Percentiles rank a stretch among this genome's conserved stretches.
These are phyloP conservation scores for Equus przewalskii DNA, from an alignment of 2,113 vertebrate genomes.

Conservation along the genomic window DNA sequence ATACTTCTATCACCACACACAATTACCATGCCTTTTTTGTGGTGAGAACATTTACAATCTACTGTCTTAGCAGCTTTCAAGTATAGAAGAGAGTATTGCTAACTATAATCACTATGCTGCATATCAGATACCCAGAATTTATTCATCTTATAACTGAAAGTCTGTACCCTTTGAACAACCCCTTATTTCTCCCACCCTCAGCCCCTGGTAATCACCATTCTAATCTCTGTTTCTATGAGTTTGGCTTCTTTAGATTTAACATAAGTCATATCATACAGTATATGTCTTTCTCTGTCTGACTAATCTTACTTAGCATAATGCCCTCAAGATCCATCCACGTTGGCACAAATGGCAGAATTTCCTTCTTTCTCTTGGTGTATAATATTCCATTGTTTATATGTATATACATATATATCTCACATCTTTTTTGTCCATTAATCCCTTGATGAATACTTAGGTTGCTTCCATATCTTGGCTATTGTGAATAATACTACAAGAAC, in stretches of 20 bases:
- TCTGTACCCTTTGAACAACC: background rate
- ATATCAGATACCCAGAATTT: background rate
- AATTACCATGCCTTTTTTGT: background rate
- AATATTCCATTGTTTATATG: background rate
- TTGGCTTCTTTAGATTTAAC: background rate
- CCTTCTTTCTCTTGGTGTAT: background rate
- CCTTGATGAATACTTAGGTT: background rate
- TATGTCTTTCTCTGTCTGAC: background rate
- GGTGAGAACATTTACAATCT: background rate
- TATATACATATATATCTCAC: background rate
- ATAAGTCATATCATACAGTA: background rate
- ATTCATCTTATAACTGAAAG: background rate
- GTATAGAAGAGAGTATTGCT: background rate
- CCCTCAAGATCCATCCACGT: background rate
- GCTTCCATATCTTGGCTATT: background rate
- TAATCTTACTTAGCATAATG: background rate
- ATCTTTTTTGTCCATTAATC: background rate
- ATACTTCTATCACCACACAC: background rate
- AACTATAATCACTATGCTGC: background rate
- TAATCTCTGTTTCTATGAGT: background rate
- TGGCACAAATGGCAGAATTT: background rate
- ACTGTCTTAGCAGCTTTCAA: background rate
- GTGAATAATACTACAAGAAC: background rate
- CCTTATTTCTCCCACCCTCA: background rate
- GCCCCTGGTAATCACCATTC: background rate